Conservation (phyloP, 1,140 invertebrate genomes). For the Drosophila lacertosa region DNA sequence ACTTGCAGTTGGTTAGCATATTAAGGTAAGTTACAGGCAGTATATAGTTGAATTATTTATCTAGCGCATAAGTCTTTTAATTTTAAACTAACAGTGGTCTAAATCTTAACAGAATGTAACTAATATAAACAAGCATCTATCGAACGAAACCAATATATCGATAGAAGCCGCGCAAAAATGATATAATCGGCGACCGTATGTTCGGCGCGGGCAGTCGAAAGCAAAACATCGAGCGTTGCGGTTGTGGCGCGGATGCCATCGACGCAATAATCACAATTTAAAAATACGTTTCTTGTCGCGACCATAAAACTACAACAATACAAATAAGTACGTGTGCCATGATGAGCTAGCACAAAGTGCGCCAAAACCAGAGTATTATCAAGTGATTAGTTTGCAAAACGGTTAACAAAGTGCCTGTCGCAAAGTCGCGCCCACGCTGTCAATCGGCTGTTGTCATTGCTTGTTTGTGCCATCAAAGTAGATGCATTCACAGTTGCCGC, state of each 20-base stretch:
- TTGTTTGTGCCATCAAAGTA: conserved; percentile 13
- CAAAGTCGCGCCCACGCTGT: conserved; percentile 2
- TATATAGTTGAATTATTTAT: too few relatives aligned
- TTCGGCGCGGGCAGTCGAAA: conserved; percentile 21
- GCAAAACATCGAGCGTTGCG: conserved; percentile 19
- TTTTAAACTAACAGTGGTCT: neutral
- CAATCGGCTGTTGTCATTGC: conserved; percentile 21
- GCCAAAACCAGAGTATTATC: conserved; percentile 29
- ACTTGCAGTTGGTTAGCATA: too few relatives aligned
- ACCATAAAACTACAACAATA: conserved; percentile 14
- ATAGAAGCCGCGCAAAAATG: conserved; percentile 10
- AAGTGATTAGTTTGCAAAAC: conserved; percentile 36
- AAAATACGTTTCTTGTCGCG: conserved; percentile 29
- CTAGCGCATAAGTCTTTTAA: too few relatives aligned
- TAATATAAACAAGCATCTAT: neutral
- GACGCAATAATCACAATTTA: neutral
- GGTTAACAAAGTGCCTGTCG: conserved; percentile 14
- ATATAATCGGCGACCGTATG: conserved; percentile 7
- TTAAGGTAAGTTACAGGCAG: too few relatives aligned
- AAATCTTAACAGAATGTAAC: conserved; percentile 2
- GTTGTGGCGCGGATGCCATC: conserved; percentile 6
- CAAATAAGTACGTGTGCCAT: conserved; percentile 6
- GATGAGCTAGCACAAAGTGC: conserved; percentile 26
- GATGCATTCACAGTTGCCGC: conserved; percentile 31
- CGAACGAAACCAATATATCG: conserved; percentile 10